These are phyloP conservation scores for Phylloscopus collybita DNA, from an alignment of 2,797 vertebrate species.

Conservation along the genomic window DNA sequence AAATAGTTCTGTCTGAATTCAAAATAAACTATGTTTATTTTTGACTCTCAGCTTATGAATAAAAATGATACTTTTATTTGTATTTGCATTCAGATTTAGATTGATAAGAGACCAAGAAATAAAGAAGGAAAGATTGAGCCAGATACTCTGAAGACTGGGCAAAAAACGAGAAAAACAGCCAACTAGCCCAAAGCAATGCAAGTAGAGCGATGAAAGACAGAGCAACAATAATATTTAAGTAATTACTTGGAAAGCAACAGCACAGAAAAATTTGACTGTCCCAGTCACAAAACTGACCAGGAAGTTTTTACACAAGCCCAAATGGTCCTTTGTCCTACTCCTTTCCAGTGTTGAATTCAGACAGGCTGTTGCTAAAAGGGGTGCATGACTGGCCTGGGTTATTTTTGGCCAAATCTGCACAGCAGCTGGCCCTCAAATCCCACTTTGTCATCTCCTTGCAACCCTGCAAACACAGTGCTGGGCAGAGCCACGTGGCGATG, in stretches of 20 bases:
- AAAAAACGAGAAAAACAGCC: background rate
- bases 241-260: background rate
- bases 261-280: background rate
- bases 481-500: accelerated
- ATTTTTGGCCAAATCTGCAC: background rate
- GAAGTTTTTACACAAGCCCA: background rate
- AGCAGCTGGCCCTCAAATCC: background rate
- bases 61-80: background rate
- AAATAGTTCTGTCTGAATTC: background rate
- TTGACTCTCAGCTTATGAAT: background rate
- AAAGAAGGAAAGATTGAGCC: background rate
- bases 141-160: background rate
- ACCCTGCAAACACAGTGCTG: background rate
- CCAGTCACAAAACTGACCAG: background rate
- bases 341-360: background rate
- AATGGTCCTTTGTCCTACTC: background rate
- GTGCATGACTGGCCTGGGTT: background rate
- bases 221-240: background rate
- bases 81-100: constrained; percentile 3
- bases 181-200: background rate
- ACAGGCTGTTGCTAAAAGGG: background rate
- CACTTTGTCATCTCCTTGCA: background rate
- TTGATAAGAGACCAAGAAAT: background rate
- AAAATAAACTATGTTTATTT: constrained; percentile 6
- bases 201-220: background rate